Conservation (phyloP, 2,113 vertebrate species). For the Callipepla squamata region DNA sequence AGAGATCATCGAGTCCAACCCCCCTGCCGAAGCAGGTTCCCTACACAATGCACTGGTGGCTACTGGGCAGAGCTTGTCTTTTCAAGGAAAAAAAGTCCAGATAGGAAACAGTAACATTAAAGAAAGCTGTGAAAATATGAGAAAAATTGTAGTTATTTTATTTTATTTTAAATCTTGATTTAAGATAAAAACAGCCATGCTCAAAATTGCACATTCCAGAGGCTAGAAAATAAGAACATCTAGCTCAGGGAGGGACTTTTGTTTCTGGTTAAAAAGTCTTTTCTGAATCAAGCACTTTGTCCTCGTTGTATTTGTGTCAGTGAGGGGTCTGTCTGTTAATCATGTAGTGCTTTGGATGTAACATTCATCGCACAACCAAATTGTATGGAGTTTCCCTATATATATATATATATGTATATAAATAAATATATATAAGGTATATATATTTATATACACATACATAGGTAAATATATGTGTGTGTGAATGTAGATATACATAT, state of each 20-base stretch:
- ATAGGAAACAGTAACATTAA: neutral
- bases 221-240: neutral
- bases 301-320: neutral
- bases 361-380: neutral
- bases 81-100: neutral
- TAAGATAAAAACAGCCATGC: neutral
- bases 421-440: neutral
- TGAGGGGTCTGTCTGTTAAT: neutral
- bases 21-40: too few relatives aligned
- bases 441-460: accelerated
- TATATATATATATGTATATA: accelerated
- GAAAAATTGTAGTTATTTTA: neutral
- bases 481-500: neutral
- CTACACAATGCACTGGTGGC: neutral
- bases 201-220: neutral
- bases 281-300: neutral
- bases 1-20: too few relatives aligned
- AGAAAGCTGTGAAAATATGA: neutral
- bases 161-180: neutral
- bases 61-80: neutral
- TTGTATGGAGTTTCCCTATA: neutral
- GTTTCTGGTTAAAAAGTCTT: neutral
- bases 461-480: neutral
- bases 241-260: neutral
- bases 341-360: neutral